Evolutionary conservation across 2,797 vertebrate species (phyloP).

Genomic region (Hybognathus amarus): DNA sequence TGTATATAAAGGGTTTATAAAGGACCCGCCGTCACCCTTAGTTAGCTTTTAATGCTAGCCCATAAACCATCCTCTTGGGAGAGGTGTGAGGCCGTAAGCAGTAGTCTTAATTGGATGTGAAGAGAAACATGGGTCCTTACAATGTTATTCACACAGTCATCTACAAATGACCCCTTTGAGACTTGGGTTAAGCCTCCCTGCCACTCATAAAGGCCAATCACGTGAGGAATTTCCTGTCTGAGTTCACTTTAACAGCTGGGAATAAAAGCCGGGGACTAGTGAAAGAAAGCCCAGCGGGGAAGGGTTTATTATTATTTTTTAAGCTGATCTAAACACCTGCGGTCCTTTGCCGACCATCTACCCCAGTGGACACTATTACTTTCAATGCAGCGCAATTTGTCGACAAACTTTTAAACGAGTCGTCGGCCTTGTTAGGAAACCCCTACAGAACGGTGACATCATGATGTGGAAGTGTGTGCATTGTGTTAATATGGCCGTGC

Average conservation of each 20-base stretch:
- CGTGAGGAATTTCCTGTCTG: constrained; percentile 91
- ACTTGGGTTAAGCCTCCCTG: constrained; percentile 79
- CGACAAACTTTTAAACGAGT: constrained; percentile 46
- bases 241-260: constrained; percentile 83
- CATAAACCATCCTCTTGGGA: constrained; percentile 81
- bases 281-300: constrained; percentile 81
- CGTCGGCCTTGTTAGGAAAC: constrained; percentile 41
- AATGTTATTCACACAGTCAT: constrained; percentile 87
- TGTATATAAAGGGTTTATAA: constrained; percentile 50
- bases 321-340: constrained; percentile 90
- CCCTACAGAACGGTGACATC: constrained; percentile 51
- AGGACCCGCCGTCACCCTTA: constrained; percentile 67
- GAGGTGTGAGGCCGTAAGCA: constrained; percentile 80
- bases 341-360: constrained; percentile 77
- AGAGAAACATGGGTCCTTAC: constrained; percentile 81
- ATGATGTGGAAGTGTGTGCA: constrained; percentile 47
- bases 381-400: constrained; percentile 51
- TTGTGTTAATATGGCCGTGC: constrained; percentile 32
- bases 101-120: constrained; percentile 86
- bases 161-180: constrained; percentile 84
- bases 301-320: constrained; percentile 84
- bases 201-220: constrained; percentile 88
- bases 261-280: constrained; percentile 84
- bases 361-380: constrained; percentile 80
- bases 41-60: constrained; percentile 80